Evolutionary conservation across 2,888 invertebrate genomes (phyloP).

Genomic region (Slavum lentiscoides): DNA sequence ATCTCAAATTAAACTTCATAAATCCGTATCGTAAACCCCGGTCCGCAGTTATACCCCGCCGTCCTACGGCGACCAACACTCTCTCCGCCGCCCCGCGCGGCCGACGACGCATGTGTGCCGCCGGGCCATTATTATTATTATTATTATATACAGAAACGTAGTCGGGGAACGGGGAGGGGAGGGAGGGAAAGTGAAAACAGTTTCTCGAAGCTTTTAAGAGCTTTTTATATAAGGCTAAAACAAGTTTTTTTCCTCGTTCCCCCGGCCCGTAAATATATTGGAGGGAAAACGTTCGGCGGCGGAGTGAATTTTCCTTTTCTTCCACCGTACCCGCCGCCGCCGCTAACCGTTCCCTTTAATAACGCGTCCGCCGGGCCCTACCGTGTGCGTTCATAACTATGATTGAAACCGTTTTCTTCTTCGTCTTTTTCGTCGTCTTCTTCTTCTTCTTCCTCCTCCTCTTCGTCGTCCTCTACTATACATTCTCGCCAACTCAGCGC

Average conservation of each 20-base stretch:
- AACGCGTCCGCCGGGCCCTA: constrained; percentile 38
- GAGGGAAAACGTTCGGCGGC: constrained; percentile 45
- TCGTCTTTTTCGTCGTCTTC: background rate
- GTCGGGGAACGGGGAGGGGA: background rate
- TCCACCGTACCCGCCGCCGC: background rate
- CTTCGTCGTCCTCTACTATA: too few relatives aligned
- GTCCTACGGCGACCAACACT: background rate
- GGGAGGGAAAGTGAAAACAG: constrained; percentile 46
- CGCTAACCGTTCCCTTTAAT: constrained; percentile 38
- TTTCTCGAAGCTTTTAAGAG: constrained; percentile 53
- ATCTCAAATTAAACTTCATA: constrained; percentile 52
- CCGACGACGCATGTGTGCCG: constrained; percentile 38
- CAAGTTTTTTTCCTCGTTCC: constrained; percentile 39
- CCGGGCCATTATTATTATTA: constrained; percentile 45
- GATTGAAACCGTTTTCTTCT: constrained; percentile 52
- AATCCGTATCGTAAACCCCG: constrained; percentile 48
- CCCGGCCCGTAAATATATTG: constrained; percentile 24
- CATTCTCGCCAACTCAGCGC: constrained; percentile 48
- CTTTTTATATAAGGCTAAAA: constrained; percentile 53
- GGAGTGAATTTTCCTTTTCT: constrained; percentile 50
- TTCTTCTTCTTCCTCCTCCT: background rate
- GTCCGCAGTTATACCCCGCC: background rate
- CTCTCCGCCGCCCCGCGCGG: background rate
- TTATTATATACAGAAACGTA: constrained; percentile 43
- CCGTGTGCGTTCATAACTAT: constrained; percentile 48